phyloP scores from a whole-genome alignment of 2,113 vertebrate genomes.

The Pardalotus punctatus region DNA sequence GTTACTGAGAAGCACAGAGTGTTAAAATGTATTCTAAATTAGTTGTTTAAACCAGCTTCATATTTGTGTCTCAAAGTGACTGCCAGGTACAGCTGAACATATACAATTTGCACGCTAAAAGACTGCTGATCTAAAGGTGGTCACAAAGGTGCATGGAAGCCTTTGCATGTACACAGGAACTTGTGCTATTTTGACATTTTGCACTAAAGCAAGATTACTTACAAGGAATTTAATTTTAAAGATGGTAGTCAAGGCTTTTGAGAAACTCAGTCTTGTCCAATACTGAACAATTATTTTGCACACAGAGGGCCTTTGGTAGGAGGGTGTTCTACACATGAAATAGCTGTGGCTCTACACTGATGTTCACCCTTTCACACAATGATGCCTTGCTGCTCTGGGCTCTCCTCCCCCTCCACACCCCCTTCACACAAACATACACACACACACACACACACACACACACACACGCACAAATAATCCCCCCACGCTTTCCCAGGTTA shows the following conservation, averaged over 20 bases:
- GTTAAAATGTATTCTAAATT: background rate
- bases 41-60: background rate
- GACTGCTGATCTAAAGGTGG: background rate
- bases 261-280: background rate
- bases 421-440: background rate
- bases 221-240: background rate
- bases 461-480: background rate
- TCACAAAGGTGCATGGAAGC: background rate
- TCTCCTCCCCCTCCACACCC: background rate
- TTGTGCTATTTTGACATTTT: background rate
- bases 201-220: background rate
- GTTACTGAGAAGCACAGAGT: background rate
- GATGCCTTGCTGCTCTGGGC: background rate
- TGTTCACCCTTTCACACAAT: background rate
- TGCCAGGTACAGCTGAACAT: background rate
- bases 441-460: background rate
- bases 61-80: background rate
- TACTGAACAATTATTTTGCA: background rate
- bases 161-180: background rate
- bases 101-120: background rate
- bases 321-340: background rate
- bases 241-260: background rate
- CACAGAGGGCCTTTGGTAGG: background rate
- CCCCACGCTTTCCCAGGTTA: background rate
- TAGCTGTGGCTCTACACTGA: background rate